Conservation (phyloP, 2,113 vertebrate species). For the Caranx ignobilis region DNA sequence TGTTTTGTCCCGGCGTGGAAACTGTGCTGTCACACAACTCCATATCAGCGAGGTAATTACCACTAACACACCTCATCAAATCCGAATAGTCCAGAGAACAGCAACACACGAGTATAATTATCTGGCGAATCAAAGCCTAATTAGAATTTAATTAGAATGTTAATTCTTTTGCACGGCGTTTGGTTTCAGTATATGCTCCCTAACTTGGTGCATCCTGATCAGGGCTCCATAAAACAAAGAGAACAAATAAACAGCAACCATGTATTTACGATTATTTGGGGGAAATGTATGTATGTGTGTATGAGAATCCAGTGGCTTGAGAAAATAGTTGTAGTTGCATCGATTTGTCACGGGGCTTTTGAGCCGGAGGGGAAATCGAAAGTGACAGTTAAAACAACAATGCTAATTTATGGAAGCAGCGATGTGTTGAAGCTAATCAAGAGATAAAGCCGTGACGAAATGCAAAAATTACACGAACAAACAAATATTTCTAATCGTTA, state of each 20-base stretch:
- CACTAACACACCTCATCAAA: constrained; percentile 80
- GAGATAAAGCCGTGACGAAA: constrained; percentile 70
- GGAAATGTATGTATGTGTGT: constrained; percentile 35
- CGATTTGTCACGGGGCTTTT: constrained; percentile 74
- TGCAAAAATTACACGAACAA: constrained; percentile 46
- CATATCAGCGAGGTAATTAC: constrained; percentile 70
- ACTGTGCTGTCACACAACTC: constrained; percentile 61
- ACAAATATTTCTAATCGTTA: constrained; percentile 36
- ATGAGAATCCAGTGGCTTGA: constrained; percentile 54
- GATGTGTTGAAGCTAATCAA: constrained; percentile 77
- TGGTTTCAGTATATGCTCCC: constrained; percentile 66
- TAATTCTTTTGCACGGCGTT: constrained; percentile 76
- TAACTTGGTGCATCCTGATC: constrained; percentile 63
- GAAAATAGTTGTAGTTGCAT: constrained; percentile 59
- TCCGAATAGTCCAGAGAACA: constrained; percentile 71
- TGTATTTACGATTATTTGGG: constrained; percentile 54
- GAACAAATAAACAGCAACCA: constrained; percentile 44
- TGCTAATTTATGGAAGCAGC: constrained; percentile 70
- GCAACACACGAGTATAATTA: constrained; percentile 77
- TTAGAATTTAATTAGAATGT: constrained; percentile 81
- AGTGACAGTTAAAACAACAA: constrained; percentile 79
- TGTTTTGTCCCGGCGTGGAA: constrained; percentile 41
- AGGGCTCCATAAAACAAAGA: constrained; percentile 53
- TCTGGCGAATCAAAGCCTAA: constrained; percentile 79
- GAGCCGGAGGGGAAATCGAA: constrained; percentile 72